Conservation (phyloP, 2,113 vertebrate species). For the Channa maculata region DNA sequence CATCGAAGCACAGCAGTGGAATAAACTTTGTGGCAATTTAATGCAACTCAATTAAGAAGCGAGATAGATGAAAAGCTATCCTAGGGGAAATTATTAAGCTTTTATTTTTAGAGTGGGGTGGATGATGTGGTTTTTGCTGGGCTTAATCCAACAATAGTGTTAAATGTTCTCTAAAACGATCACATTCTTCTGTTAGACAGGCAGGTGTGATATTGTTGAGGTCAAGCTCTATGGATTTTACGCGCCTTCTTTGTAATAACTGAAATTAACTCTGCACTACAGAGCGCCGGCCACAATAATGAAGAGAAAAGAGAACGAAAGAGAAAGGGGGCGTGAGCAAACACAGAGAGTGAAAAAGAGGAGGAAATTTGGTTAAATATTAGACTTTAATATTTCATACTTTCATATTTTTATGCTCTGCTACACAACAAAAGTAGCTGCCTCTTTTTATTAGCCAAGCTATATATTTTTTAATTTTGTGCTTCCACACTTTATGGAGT, state of each 20-base stretch:
- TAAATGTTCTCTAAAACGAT: slow-evolving; percentile 69
- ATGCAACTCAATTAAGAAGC: slow-evolving; percentile 79
- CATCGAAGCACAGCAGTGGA: slow-evolving; percentile 67
- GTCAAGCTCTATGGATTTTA: slow-evolving; percentile 73
- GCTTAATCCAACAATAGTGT: slow-evolving; percentile 51
- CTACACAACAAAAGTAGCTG: slow-evolving; percentile 30
- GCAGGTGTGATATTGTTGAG: slow-evolving; percentile 64
- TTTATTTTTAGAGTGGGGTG: slow-evolving; percentile 79
- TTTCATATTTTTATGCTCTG: slow-evolving; percentile 45
- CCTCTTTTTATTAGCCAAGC: slow-evolving; percentile 51
- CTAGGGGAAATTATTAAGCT: slow-evolving; percentile 80
- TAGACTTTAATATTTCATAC: slow-evolving; percentile 58
- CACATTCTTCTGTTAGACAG: slow-evolving; percentile 45
- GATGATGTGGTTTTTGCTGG: slow-evolving; percentile 56
- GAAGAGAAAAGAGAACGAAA: slow-evolving; percentile 15
- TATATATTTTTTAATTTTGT: slow-evolving; percentile 22
- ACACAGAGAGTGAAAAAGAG: slow-evolving; percentile 31
- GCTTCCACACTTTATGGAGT: slow-evolving; percentile 7
- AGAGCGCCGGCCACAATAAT: slow-evolving; percentile 54
- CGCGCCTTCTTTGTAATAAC: slow-evolving; percentile 66
- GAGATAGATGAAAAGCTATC: slow-evolving; percentile 77
- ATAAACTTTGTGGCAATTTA: slow-evolving; percentile 80
- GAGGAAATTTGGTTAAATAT: slow-evolving; percentile 56
- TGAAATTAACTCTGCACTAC: slow-evolving; percentile 66
- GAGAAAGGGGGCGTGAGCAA: slow-evolving; percentile 27